Evolutionary conservation across 2,888 invertebrate genomes (phyloP).

Genomic region (Bombylius discolor): DNA sequence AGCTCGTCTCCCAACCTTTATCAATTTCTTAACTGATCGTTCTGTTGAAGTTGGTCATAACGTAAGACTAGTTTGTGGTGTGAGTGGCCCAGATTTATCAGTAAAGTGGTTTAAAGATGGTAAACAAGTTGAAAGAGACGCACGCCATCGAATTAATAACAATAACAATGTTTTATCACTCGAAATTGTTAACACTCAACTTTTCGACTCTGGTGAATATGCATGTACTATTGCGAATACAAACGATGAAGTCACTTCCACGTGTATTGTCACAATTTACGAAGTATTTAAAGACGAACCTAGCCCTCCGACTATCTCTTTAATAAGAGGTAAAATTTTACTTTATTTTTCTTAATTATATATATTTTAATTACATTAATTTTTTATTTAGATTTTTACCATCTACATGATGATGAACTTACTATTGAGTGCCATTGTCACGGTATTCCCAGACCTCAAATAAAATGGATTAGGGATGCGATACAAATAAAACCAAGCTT

Average conservation of each 20-base stretch:
- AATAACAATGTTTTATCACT: conserved; percentile 46
- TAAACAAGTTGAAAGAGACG: conserved; percentile 34
- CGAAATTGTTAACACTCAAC: conserved; percentile 44
- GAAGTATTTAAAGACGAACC: conserved; percentile 58
- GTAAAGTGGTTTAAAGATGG: conserved; percentile 67
- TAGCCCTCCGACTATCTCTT: conserved; percentile 60
- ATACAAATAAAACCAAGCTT: conserved; percentile 30
- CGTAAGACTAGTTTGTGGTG: conserved; percentile 66
- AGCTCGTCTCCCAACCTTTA: conserved; percentile 29
- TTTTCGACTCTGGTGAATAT: conserved; percentile 52
- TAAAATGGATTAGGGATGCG: conserved; percentile 32
- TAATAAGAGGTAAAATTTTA: conserved; percentile 41
- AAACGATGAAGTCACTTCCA: conserved; percentile 56
- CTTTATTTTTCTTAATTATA: conserved; percentile 18
- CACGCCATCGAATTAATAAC: conserved; percentile 37
- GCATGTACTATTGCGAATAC: conserved; percentile 57
- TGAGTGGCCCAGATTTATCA: conserved; percentile 57
- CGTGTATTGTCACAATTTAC: conserved; percentile 62
- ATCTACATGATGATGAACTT: conserved; percentile 44
- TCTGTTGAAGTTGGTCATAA: conserved; percentile 60
- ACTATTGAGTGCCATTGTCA: conserved; percentile 42
- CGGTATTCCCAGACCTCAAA: conserved; percentile 32
- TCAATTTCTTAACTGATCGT: conserved; percentile 55
- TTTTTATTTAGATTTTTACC: conserved; percentile 29
- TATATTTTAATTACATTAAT: not conserved